Conservation (phyloP, 1,140 invertebrate species). For the Intoshia linei region DNA sequence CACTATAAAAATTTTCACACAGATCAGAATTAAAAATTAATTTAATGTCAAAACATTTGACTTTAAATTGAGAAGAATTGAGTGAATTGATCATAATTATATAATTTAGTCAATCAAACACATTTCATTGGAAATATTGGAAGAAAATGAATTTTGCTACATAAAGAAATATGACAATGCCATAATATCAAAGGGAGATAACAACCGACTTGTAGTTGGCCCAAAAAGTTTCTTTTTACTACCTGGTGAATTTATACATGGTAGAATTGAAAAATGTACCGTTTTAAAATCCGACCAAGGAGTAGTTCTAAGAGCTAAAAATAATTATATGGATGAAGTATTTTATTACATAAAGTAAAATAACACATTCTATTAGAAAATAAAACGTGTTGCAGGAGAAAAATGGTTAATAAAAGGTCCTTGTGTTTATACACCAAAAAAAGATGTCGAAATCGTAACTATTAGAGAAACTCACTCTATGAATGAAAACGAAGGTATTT, state of each 20-base stretch:
- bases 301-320: conserved; percentile 22
- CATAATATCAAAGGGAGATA: too few relatives aligned
- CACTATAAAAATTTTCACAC: too few relatives aligned
- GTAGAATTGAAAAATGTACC: conserved; percentile 25
- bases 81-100: too few relatives aligned
- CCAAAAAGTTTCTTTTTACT: conserved; percentile 25
- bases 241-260: conserved; percentile 24
- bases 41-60: too few relatives aligned
- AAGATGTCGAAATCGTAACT: conserved; percentile 25
- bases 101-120: too few relatives aligned
- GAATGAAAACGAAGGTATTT: conserved; percentile 28
- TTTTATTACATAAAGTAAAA: too few relatives aligned
- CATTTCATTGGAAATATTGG: too few relatives aligned
- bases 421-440: conserved; percentile 25
- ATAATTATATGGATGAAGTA: conserved; percentile 20
- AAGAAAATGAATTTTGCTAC: too few relatives aligned
- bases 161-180: too few relatives aligned
- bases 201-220: too few relatives aligned
- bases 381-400: conserved; percentile 22
- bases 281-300: conserved; percentile 26
- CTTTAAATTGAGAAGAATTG: too few relatives aligned
- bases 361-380: conserved; percentile 4
- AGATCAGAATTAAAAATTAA: too few relatives aligned
- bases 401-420: conserved; percentile 27
- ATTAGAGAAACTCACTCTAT: conserved; percentile 24